These are phyloP conservation scores for Teleopsis dalmanni DNA, from an alignment of 1,140 invertebrate genomes.

Conservation along the genomic window DNA sequence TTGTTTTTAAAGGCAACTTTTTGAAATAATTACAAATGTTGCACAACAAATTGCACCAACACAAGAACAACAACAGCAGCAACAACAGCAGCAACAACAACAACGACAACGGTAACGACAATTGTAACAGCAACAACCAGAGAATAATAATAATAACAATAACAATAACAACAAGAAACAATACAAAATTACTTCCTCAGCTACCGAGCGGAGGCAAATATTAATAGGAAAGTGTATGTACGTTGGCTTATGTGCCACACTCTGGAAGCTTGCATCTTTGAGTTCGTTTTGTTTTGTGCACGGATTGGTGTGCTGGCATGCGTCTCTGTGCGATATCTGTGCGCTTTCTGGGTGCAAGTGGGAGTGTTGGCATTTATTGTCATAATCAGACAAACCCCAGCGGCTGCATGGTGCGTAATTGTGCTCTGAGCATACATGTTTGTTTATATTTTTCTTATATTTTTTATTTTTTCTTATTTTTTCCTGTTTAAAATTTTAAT, in stretches of 20 bases:
- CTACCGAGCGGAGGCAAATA: no score
- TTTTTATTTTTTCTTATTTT: no score
- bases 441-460: no score
- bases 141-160: no score
- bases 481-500: no score
- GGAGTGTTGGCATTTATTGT: constrained; percentile 6
- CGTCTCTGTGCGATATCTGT: no score
- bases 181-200: no score
- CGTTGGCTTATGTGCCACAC: neutral
- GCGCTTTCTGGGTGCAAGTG: neutral
- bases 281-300: neutral
- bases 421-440: neutral
- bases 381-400: constrained; percentile 3
- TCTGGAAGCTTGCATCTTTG: neutral
- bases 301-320: no score
- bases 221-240: no score
- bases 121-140: neutral
- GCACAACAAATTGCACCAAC: constrained; percentile 19
- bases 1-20: no score
- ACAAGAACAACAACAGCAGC: constrained; percentile 5
- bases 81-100: constrained; percentile 5
- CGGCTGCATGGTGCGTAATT: neutral
- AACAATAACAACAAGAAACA: no score
- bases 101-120: constrained; percentile 5
- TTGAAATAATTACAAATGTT: constrained; percentile 41